These are phyloP conservation scores for Drosophila macrospina DNA, from an alignment of 2,888 invertebrate species.

Conservation along the genomic window DNA sequence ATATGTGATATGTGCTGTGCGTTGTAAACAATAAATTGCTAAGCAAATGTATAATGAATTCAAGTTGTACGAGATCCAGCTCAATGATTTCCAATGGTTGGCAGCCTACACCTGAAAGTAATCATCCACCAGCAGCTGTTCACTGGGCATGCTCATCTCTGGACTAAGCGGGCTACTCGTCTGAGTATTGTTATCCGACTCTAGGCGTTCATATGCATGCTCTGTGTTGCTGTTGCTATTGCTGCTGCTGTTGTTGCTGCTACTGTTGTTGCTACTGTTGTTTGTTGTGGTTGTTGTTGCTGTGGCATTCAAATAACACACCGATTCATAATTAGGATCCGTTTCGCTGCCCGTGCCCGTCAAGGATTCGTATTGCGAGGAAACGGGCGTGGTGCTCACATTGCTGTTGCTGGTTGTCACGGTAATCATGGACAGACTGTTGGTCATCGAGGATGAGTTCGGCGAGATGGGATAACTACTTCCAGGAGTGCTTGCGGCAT, in stretches of 20 bases:
- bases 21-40: conserved; percentile 14
- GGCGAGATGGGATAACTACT: conserved; percentile 69
- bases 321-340: conserved; percentile 94
- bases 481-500: conserved; percentile 25
- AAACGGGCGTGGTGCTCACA: conserved; percentile 85
- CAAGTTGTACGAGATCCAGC: conserved; percentile 66
- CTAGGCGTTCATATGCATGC: conserved; percentile 89
- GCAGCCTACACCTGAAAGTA: conserved; percentile 85
- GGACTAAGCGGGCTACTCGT: conserved; percentile 66
- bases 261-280: conserved; percentile 51
- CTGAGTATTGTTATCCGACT: conserved; percentile 76
- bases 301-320: conserved; percentile 88
- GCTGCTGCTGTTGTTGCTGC: conserved; percentile 41
- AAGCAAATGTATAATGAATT: conserved; percentile 9
- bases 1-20: conserved; percentile 22
- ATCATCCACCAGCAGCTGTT: conserved; percentile 83
- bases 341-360: conserved; percentile 91
- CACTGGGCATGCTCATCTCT: conserved; percentile 70
- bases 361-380: conserved; percentile 92
- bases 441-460: conserved; percentile 68
- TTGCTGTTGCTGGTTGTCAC: conserved; percentile 72
- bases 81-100: conserved; percentile 36
- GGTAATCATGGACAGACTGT: conserved; percentile 71
- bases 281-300: conserved; percentile 27
- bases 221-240: conserved; percentile 84